Evolutionary conservation across 64 coral and sea anemone genomes (phyloP).

Genomic region (Anthopleura sola): DNA sequence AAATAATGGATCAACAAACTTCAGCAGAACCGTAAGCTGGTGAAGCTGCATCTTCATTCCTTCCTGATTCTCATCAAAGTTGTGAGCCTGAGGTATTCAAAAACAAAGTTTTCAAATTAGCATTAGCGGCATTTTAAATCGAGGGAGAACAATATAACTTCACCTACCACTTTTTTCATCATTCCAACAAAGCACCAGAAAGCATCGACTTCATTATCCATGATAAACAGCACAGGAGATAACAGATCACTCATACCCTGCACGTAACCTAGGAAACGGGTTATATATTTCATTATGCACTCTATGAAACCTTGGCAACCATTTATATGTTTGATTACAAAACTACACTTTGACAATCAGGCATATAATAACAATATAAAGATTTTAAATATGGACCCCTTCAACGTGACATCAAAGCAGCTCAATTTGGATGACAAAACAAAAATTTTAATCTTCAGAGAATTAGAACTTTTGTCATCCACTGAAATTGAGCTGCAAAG

Average conservation of each 20-base stretch:
- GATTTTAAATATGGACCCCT: no score
- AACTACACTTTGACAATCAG: no score
- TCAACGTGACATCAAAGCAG: no score
- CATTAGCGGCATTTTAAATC: no score
- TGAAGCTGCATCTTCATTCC: constrained; percentile 91
- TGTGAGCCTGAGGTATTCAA: constrained; percentile 56
- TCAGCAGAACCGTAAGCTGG: constrained; percentile 65
- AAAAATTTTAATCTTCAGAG: no score
- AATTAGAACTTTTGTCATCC: no score
- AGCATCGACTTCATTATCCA: constrained; percentile 91
- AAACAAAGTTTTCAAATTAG: background rate
- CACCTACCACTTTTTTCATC: constrained; percentile 80
- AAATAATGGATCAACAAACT: constrained; percentile 83
- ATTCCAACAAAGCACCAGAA: constrained; percentile 98
- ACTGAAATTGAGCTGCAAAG: no score
- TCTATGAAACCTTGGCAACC: background rate
- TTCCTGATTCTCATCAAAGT: constrained; percentile 92
- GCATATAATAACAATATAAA: no score
- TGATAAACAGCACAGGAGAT: constrained; percentile 82
- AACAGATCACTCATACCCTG: constrained; percentile 98
- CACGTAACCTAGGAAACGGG: constrained; percentile 69
- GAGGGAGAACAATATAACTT: no score
- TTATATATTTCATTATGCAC: background rate
- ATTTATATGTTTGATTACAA: no score
- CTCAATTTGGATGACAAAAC: no score